Evolutionary conservation across 2,797 vertebrate genomes (phyloP).

Genomic region (Dryobates pubescens): DNA sequence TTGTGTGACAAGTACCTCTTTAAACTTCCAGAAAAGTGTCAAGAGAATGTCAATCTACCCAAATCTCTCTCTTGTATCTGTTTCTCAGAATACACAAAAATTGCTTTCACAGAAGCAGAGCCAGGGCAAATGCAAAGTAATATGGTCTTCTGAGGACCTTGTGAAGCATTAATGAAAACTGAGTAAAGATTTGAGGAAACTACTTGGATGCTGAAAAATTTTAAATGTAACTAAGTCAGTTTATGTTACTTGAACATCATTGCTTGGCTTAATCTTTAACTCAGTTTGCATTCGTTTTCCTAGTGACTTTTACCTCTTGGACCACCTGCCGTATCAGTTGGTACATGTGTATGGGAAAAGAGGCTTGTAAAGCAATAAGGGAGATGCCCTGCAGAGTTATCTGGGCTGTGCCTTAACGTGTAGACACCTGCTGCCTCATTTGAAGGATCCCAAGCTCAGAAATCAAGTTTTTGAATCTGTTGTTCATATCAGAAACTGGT

Average conservation of each 20-base stretch:
- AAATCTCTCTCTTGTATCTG: not conserved
- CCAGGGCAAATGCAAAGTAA: not conserved
- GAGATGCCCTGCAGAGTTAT: not conserved
- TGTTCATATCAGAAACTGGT: not conserved
- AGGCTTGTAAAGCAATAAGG: not conserved
- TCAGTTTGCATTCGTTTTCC: not conserved
- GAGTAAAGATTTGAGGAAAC: not conserved
- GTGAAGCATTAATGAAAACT: not conserved
- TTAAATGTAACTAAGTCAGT: not conserved
- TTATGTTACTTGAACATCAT: not conserved
- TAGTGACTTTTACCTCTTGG: not conserved
- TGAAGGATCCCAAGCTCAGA: not conserved
- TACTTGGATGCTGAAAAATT: not conserved
- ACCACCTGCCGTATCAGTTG: not conserved
- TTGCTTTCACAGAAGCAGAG: not conserved
- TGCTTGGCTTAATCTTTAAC: constrained; percentile 25
- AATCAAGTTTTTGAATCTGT: not conserved
- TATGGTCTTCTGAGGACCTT: not conserved
- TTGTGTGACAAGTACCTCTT: not conserved
- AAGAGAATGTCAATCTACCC: not conserved
- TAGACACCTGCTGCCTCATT: not conserved
- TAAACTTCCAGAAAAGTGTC: not conserved
- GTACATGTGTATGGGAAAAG: not conserved
- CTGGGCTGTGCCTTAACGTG: not conserved
- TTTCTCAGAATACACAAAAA: not conserved